phyloP scores from a whole-genome alignment of 1,140 invertebrate species.

The Drosophila suzukii region DNA sequence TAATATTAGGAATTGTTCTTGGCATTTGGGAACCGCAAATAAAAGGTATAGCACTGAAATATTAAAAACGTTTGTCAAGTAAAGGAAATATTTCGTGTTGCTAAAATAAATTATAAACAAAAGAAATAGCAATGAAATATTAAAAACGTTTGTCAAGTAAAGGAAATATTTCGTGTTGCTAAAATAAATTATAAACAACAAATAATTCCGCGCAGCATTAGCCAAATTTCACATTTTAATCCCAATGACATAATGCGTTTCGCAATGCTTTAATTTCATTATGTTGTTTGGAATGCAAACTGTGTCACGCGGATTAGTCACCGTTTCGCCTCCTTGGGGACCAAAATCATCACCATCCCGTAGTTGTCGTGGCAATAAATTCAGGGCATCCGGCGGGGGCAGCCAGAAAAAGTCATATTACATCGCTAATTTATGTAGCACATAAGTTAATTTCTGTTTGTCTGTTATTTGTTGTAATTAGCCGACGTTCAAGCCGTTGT shows the following conservation, averaged over 20 bases:
- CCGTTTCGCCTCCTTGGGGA: slow-evolving; percentile 33
- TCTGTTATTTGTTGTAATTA: slow-evolving; percentile 79
- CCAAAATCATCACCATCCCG: slow-evolving; percentile 19
- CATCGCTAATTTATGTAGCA: slow-evolving; percentile 76
- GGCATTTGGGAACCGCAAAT: no score
- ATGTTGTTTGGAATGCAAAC: slow-evolving; percentile 12
- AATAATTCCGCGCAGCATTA: no score
- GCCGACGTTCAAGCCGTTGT: slow-evolving; percentile 70
- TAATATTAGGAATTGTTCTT: neutral
- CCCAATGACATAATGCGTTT: neutral
- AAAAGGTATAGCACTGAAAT: no score
- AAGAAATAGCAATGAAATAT: no score
- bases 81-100: no score
- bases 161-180: no score
- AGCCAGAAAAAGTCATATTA: slow-evolving; percentile 64
- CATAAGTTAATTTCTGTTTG: slow-evolving; percentile 81
- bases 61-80: no score
- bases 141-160: no score
- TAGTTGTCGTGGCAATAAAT: slow-evolving; percentile 42
- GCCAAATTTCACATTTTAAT: no score
- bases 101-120: no score
- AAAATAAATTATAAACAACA: no score
- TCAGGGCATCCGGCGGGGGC: slow-evolving; percentile 10
- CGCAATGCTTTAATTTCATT: neutral
- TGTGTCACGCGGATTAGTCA: slow-evolving; percentile 37